phyloP scores from a whole-genome alignment of 2,113 vertebrate species.

The Indri indri region DNA sequence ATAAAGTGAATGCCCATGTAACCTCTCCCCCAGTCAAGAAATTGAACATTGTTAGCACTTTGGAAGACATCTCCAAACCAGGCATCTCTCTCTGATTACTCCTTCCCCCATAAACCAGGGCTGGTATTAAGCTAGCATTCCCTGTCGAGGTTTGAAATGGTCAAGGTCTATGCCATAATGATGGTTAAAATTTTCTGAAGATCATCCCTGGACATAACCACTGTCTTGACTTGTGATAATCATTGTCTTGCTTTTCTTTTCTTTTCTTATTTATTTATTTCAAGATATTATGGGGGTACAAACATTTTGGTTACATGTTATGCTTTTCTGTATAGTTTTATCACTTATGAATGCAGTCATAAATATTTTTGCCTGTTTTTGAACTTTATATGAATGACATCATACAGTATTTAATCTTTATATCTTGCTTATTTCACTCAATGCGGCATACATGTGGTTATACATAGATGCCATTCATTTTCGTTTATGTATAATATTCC shows the following conservation, averaged over 20 bases:
- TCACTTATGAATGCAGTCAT: neutral
- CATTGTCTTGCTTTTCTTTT: neutral
- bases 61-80: neutral
- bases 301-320: too few species aligned
- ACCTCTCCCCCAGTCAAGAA: neutral
- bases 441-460: neutral
- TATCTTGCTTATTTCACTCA: constrained; percentile 24
- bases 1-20: neutral
- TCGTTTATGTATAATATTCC: constrained; percentile 3
- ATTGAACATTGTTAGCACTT: neutral
- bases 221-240: constrained; percentile 27
- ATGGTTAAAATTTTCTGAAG: constrained; percentile 27
- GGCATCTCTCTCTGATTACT: neutral
- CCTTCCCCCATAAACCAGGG: neutral
- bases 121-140: neutral
- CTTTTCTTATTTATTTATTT: neutral
- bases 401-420: neutral
- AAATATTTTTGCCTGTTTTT: neutral
- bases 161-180: neutral
- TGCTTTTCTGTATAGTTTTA: neutral
- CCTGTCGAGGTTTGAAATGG: neutral
- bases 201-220: neutral
- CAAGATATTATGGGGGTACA: too few species aligned
- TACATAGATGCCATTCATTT: constrained; percentile 15
- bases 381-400: neutral